Conservation (phyloP, 2,797 vertebrate genomes). For the Parauchenoglanis punctatus region DNA sequence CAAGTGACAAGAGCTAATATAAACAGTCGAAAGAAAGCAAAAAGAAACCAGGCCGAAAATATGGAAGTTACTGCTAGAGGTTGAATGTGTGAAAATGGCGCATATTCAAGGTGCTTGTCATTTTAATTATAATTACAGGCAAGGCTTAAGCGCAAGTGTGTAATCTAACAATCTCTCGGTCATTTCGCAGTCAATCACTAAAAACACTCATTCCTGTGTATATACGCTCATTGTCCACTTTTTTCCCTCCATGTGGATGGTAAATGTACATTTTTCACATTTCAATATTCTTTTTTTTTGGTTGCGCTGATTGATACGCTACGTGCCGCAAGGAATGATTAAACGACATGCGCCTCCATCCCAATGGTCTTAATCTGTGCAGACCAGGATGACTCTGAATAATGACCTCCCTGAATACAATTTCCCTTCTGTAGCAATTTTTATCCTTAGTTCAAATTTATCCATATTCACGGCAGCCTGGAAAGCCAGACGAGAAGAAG, state of each 20-base stretch:
- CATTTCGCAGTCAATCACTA: background rate
- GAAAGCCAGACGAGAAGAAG: background rate
- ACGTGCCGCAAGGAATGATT: background rate
- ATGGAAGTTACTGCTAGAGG: background rate
- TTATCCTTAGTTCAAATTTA: background rate
- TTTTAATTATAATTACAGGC: background rate
- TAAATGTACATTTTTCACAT: background rate
- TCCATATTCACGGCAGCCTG: background rate
- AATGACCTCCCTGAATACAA: background rate
- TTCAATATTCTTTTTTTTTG: background rate
- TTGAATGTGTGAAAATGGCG: background rate
- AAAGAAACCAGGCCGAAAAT: background rate
- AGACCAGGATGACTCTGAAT: too few relatives aligned
- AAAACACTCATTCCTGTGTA: background rate
- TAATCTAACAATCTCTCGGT: background rate
- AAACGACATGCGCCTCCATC: background rate
- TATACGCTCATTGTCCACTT: background rate
- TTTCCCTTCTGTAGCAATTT: background rate
- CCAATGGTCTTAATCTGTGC: background rate
- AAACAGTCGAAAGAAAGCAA: background rate
- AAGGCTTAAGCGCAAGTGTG: background rate
- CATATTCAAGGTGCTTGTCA: background rate
- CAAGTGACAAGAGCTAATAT: background rate
- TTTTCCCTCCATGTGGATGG: too few relatives aligned
- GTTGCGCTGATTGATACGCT: background rate